phyloP scores from a whole-genome alignment of 2,113 vertebrate species.

The Pterophyllum scalare region DNA sequence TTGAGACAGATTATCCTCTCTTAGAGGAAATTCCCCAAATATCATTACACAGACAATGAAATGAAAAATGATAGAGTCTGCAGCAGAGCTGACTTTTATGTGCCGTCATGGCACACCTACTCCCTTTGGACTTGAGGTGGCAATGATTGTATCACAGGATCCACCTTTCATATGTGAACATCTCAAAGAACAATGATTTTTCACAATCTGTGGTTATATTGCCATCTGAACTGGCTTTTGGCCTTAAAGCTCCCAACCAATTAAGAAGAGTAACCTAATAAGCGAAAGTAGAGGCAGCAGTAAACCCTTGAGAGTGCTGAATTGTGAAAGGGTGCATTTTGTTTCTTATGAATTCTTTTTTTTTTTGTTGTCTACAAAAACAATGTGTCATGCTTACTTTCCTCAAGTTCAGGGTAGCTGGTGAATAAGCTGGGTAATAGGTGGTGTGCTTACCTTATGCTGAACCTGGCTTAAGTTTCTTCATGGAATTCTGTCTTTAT shows the following conservation, averaged over 20 bases:
- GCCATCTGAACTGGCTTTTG: neutral
- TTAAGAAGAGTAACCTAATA: neutral
- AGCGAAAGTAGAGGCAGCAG: neutral
- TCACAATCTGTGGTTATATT: neutral
- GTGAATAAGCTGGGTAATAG: neutral
- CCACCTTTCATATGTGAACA: constrained; percentile 30
- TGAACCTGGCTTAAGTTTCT: neutral
- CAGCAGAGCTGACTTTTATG: constrained; percentile 31
- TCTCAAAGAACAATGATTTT: constrained; percentile 9
- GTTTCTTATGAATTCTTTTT: neutral
- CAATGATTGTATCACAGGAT: constrained; percentile 14
- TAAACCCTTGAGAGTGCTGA: neutral
- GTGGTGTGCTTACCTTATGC: neutral
- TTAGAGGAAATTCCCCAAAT: constrained; percentile 27
- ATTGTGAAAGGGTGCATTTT: neutral
- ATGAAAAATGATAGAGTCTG: constrained; percentile 47
- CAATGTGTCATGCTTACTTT: neutral
- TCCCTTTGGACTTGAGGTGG: constrained; percentile 35
- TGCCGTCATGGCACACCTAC: constrained; percentile 67
- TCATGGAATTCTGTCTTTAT: neutral
- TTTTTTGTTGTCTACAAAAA: neutral
- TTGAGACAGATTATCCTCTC: constrained; percentile 9
- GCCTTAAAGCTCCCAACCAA: neutral
- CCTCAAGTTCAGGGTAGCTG: neutral
- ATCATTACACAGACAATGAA: constrained; percentile 42